Conservation (phyloP, 2,113 vertebrate species). For the Gambusia affinis region DNA sequence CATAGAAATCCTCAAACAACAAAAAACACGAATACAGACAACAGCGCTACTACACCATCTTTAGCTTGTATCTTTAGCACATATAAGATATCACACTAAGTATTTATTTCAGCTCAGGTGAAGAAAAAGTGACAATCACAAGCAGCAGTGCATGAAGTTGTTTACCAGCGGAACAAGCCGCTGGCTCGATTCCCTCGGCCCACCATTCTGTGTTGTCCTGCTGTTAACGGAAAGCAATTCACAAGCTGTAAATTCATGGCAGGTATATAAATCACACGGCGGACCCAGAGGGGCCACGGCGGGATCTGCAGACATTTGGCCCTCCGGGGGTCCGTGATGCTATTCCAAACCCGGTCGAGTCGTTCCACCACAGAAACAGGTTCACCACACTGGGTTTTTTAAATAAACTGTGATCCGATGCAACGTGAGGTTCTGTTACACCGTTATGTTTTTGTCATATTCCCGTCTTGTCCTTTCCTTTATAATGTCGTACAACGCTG, state of each 20-base stretch:
- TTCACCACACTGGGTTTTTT: not conserved
- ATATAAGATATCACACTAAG: not conserved
- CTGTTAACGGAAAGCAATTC: constrained; percentile 74
- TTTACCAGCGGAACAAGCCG: constrained; percentile 7
- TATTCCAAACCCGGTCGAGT: constrained; percentile 67
- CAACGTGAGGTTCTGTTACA: not conserved
- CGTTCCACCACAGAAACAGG: constrained; percentile 13
- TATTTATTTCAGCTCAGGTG: not conserved
- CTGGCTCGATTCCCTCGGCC: constrained; percentile 31
- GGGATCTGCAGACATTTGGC: constrained; percentile 68
- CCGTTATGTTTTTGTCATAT: not conserved
- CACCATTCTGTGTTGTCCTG: constrained; percentile 25
- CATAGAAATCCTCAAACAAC: constrained; percentile 22
- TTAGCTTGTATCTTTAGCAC: too few relatives aligned
- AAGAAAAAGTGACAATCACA: not conserved
- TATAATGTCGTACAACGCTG: not conserved
- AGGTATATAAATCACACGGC: constrained; percentile 76
- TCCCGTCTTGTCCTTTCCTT: too few relatives aligned
- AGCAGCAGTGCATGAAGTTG: not conserved
- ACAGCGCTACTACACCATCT: not conserved
- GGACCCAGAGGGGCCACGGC: constrained; percentile 37
- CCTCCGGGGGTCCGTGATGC: constrained; percentile 60
- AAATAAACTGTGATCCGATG: not conserved
- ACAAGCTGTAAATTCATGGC: constrained; percentile 76
- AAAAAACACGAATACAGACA: not conserved